Percentiles rank a stretch among this genome's conserved stretches.
Evolutionary conservation across 2,888 invertebrate species (phyloP).

Genomic region (Dusona sp.): DNA sequence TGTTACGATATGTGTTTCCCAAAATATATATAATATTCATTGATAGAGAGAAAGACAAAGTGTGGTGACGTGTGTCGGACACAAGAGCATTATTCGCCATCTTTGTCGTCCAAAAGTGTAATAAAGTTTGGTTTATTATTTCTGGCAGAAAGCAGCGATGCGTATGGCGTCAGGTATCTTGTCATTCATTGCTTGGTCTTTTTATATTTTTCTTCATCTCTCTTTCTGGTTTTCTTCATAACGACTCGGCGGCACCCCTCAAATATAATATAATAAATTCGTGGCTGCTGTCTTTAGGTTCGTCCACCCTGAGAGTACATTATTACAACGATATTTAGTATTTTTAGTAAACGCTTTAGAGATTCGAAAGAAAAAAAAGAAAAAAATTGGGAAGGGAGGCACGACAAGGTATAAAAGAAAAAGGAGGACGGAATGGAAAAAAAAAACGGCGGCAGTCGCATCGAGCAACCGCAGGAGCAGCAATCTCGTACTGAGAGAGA

Average conservation of each 20-base stretch:
- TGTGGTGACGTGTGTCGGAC: constrained; percentile 13
- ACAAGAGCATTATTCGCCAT: constrained; percentile 22
- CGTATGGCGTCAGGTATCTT: constrained; percentile 24
- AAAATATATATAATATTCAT: constrained; percentile 40
- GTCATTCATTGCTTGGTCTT: constrained; percentile 8
- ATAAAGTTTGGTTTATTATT: constrained; percentile 36
- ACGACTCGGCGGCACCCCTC: constrained; percentile 70
- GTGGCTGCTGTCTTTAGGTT: constrained; percentile 56
- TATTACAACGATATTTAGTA: constrained; percentile 47
- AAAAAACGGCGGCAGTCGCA: constrained; percentile 75
- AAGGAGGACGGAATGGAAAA: constrained; percentile 64
- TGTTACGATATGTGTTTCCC: constrained; percentile 17
- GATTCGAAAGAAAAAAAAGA: constrained; percentile 43
- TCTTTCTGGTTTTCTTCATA: constrained; percentile 33
- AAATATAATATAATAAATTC: constrained; percentile 73
- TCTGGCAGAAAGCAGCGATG: constrained; percentile 17
- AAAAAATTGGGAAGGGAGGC: constrained; percentile 29
- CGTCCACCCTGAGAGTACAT: constrained; percentile 60
- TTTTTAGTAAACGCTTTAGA: constrained; percentile 48
- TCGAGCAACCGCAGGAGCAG: constrained; percentile 68
- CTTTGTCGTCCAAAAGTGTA: constrained; percentile 9
- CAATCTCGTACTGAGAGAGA: constrained; percentile 8
- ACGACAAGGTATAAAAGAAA: constrained; percentile 52
- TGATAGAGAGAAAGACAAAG: constrained; percentile 23
- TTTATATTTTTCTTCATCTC: constrained; percentile 18